Evolutionary conservation across 2,113 vertebrate genomes (phyloP).

Genomic region (Leiothrix lutea): DNA sequence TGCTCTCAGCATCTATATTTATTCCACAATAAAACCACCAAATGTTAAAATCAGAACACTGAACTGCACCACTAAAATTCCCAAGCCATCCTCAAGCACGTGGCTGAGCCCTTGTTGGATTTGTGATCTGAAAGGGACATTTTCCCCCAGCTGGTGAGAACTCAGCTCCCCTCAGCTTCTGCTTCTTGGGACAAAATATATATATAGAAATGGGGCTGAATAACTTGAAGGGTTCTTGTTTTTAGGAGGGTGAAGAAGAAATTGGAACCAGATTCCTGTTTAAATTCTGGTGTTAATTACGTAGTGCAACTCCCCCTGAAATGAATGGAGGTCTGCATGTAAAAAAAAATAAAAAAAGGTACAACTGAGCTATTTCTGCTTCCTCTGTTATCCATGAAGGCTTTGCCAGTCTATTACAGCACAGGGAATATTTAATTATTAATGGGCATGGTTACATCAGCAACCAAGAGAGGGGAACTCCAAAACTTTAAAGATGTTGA

Average conservation of each 20-base stretch:
- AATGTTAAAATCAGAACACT: neutral
- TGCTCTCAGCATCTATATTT: neutral
- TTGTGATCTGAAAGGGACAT: neutral
- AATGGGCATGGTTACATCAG: neutral
- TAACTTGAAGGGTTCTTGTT: neutral
- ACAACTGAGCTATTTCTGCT: constrained; percentile 26
- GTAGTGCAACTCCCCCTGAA: constrained; percentile 35
- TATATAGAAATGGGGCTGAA: neutral
- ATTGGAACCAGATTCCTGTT: constrained; percentile 44
- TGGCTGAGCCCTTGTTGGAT: neutral
- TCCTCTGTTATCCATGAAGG: constrained; percentile 10
- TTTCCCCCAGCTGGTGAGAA: neutral
- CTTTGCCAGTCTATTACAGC: constrained; percentile 23
- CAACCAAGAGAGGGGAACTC: neutral
- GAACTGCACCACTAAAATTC: neutral
- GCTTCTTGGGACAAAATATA: neutral
- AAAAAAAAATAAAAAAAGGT: neutral
- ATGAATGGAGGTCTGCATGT: constrained; percentile 19
- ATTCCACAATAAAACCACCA: neutral
- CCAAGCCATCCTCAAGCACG: neutral
- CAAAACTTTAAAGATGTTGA: neutral
- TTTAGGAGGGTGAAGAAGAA: constrained; percentile 8
- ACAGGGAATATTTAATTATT: constrained; percentile 34
- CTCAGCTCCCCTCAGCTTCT: neutral
- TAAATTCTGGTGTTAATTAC: constrained; percentile 49